phyloP scores from a whole-genome alignment of 1,140 invertebrate species.

The Matsumurasca onukii region DNA sequence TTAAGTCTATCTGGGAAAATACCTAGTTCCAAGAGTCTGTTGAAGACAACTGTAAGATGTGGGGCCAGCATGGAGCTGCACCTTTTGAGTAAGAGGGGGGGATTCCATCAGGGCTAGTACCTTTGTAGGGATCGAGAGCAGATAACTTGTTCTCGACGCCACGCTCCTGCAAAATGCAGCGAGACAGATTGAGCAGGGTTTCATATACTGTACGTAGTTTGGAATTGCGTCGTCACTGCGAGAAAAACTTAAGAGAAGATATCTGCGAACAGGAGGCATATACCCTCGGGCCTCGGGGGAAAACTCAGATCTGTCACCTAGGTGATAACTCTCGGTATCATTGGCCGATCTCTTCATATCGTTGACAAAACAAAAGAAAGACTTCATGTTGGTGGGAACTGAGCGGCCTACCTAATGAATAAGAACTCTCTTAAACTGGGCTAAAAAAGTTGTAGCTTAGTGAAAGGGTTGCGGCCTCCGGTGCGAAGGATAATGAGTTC shows the following conservation, averaged over 20 bases:
- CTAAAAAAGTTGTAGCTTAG: no score
- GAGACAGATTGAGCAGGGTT: not conserved
- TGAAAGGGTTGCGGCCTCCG: no score
- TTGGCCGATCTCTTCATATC: not conserved
- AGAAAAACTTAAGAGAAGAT: not conserved
- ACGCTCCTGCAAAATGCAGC: not conserved
- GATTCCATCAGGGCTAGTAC: not conserved
- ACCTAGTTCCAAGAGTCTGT: not conserved
- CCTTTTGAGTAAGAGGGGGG: not conserved
- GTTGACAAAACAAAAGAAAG: not conserved
- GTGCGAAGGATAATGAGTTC: no score
- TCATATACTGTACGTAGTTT: not conserved
- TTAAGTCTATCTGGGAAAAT: slow-evolving; percentile 2
- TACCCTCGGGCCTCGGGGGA: not conserved
- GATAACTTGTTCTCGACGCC: not conserved
- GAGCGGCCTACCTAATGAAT: no score
- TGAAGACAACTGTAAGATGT: not conserved
- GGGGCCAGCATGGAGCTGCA: not conserved
- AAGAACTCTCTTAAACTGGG: no score
- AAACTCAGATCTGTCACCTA: not conserved
- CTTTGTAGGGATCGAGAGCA: not conserved
- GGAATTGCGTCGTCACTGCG: not conserved
- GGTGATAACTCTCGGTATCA: not conserved
- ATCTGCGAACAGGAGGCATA: not conserved
- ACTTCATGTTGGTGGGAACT: not conserved